Conservation (phyloP, 1,140 invertebrate genomes). For the Cydia splendana region DNA sequence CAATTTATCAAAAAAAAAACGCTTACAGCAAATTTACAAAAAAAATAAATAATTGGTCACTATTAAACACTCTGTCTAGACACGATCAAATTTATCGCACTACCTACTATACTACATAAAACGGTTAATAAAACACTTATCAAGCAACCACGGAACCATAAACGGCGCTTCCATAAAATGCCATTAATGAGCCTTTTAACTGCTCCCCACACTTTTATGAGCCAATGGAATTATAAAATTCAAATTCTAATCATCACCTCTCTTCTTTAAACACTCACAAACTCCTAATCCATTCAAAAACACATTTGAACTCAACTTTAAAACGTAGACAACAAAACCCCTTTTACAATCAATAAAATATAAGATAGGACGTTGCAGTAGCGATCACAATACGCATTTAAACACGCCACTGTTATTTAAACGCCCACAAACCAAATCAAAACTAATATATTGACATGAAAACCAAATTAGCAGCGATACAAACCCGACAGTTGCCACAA, state of each 20-base stretch:
- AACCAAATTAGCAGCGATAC: conserved; percentile 24
- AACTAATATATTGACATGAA: conserved; percentile 32
- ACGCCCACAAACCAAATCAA: conserved; percentile 29
- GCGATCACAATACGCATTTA: not conserved
- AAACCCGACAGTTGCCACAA: conserved; percentile 12
- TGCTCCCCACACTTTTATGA: conserved; percentile 25
- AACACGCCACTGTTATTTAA: conserved; percentile 17
- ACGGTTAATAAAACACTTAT: not conserved
- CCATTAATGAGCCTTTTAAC: conserved; percentile 7
- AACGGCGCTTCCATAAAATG: not conserved
- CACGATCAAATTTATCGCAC: conserved; percentile 1
- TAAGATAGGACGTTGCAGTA: not conserved
- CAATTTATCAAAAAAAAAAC: no score
- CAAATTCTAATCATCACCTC: conserved; percentile 28
- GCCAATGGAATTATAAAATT: conserved; percentile 11
- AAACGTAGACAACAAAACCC: not conserved
- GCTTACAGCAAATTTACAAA: no score
- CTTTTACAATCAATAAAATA: not conserved
- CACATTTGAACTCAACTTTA: not conserved
- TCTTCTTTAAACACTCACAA: not conserved
- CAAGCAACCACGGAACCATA: not conserved
- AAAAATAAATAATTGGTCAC: not conserved
- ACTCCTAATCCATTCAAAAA: not conserved
- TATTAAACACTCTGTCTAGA: not conserved
- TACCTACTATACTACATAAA: conserved; percentile 4